Base-by-base conservation (phyloP, 2,113 vertebrate genomes). In the Tor tambroides region DNA sequence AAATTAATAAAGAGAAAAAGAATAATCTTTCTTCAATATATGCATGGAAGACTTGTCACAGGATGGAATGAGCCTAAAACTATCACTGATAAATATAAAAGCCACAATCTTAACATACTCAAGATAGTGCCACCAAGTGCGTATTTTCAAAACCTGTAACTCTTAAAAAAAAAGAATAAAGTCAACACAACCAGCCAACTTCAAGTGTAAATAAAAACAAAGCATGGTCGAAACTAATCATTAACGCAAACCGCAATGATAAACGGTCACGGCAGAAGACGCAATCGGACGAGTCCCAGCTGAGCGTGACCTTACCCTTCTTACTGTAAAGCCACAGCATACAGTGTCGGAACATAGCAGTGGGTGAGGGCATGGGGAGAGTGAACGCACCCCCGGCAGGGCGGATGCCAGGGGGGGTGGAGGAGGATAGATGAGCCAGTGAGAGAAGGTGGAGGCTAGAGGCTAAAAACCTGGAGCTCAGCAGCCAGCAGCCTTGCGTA, bases 331-430 rank as follows among this genome's bases (percentile, higher is more conserved):
- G 96, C 98, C 98, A 98, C 95, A 99, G 96, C 97, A 99, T 97
- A 97, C 97, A 99, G 97, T 98, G 97, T 95, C 96, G 96, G 94
- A 99, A 98, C 96, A 99, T 97, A 97, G 97, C 97, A 97, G 97
- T 98, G 95, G 95, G 95, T 96, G 97, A 97, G 95, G 96, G 97
- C 97, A 99, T 98, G 96, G 95, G 95, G 95, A 94, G 93, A 89
- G 93, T 95, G 76, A 85, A 80, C 28, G 49, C 26, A 84, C 83
- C 88, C 85, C 89, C 86, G 91, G 90, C 83, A 91, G 89, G 90
- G 90, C 77, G 83, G 90, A 85, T 85, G 87, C 90, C 72, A 23
- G 77, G 51, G 65, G 74, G 90, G 91, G 88, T 83, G 85, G 88
- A 89, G 86, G 80, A 77, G 81, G 78, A 72, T 6, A 61, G 12